phyloP scores from a whole-genome alignment of 2,797 vertebrate genomes.

The Odontamblyopus rebecca region DNA sequence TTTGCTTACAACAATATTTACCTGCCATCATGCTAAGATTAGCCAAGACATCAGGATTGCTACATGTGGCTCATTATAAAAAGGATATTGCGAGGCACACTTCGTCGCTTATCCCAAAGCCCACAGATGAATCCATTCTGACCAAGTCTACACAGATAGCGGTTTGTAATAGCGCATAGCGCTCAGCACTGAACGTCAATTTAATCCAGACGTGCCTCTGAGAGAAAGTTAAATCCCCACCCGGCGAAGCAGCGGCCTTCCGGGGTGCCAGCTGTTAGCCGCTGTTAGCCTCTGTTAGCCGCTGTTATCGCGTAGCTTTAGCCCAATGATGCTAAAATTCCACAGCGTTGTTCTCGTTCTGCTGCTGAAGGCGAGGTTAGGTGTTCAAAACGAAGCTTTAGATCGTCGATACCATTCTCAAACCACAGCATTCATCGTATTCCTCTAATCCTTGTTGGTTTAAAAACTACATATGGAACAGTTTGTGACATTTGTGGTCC shows the following conservation, averaged over 20 bases:
- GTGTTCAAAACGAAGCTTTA: background rate
- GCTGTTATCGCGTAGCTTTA: slow-evolving; percentile 27
- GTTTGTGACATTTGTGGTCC: slow-evolving; percentile 10
- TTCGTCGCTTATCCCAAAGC: slow-evolving; percentile 56
- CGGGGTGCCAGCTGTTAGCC: slow-evolving; percentile 50
- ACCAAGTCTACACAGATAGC: slow-evolving; percentile 30
- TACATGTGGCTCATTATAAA: slow-evolving; percentile 24
- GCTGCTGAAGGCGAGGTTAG: slow-evolving; percentile 9
- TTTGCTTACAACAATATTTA: background rate
- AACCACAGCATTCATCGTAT: background rate
- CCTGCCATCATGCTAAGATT: slow-evolving; percentile 42
- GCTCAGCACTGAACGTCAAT: slow-evolving; percentile 9
- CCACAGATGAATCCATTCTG: slow-evolving; percentile 72
- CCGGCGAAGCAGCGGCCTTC: slow-evolving; percentile 62
- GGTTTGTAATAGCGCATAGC: slow-evolving; percentile 18
- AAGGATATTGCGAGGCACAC: slow-evolving; percentile 83
- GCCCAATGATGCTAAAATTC: slow-evolving; percentile 36
- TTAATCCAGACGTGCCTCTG: slow-evolving; percentile 31
- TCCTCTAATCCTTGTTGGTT: background rate
- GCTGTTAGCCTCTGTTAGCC: slow-evolving; percentile 18
- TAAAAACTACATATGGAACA: slow-evolving; percentile 17
- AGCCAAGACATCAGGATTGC: slow-evolving; percentile 33
- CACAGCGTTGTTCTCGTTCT: slow-evolving; percentile 23
- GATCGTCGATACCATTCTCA: slow-evolving; percentile 1
- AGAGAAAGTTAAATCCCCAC: slow-evolving; percentile 64